Percentiles rank a stretch among this genome's conserved stretches.
These are phyloP conservation scores for Protomyctophum bolini DNA, from an alignment of 2,113 vertebrate species.

Conservation along the genomic window DNA sequence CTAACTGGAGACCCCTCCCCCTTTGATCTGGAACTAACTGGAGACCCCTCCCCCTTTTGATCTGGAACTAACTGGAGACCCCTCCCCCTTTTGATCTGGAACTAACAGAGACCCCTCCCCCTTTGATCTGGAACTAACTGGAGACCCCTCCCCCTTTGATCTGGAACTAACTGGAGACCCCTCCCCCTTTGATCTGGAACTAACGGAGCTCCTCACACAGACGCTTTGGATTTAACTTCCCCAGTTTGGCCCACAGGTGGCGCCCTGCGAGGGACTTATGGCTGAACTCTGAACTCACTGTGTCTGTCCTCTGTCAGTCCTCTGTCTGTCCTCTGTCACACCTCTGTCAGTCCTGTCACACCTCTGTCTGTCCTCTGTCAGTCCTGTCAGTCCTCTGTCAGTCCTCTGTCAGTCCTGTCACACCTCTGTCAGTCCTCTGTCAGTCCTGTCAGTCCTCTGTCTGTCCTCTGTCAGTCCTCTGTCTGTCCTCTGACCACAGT, in stretches of 20 bases:
- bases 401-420: constrained; percentile 18
- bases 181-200: constrained; percentile 37
- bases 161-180: constrained; percentile 36
- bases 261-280: constrained; percentile 27
- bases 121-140: no score
- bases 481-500: background rate
- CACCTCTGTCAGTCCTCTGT: background rate
- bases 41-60: no score
- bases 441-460: no score
- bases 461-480: no score
- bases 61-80: constrained; percentile 35
- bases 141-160: constrained; percentile 31
- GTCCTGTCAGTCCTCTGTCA: no score
- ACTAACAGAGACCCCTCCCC: constrained; percentile 8
- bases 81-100: constrained; percentile 36
- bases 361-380: no score
- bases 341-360: constrained; percentile 6
- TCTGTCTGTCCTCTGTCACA: constrained; percentile 8
- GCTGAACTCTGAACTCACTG: constrained; percentile 38
- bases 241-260: constrained; percentile 22
- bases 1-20: constrained; percentile 28
- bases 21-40: constrained; percentile 37
- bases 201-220: background rate
- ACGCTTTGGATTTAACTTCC: background rate
- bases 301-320: constrained; percentile 15